phyloP scores from a whole-genome alignment of 2,113 vertebrate species.

The Hippocampus zosterae region DNA sequence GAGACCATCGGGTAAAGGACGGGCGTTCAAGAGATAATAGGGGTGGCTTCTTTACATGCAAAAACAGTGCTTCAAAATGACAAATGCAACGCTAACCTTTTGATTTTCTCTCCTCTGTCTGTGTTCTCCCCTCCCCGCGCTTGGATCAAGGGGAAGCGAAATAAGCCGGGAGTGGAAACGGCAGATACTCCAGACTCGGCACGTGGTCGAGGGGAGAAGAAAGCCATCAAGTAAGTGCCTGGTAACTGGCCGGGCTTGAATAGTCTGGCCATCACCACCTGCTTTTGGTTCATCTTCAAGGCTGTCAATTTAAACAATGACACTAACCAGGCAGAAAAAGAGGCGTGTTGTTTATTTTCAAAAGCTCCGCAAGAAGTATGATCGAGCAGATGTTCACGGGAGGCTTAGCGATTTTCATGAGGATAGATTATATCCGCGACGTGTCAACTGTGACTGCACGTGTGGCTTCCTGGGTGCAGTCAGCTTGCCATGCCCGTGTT shows the following conservation, averaged over 20 bases:
- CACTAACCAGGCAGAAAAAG: slow-evolving; percentile 24
- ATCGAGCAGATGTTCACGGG: slow-evolving; percentile 28
- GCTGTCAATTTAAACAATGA: slow-evolving; percentile 3
- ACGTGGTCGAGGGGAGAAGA: slow-evolving; percentile 92
- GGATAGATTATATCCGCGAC: slow-evolving; percentile 45
- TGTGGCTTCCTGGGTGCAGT: slow-evolving; percentile 36
- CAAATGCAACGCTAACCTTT: slow-evolving; percentile 55
- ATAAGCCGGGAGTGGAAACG: slow-evolving; percentile 91
- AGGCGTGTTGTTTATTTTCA: slow-evolving; percentile 31
- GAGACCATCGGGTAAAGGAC: slow-evolving; percentile 50
- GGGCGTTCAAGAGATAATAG: slow-evolving; percentile 57
- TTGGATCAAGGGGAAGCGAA: slow-evolving; percentile 84
- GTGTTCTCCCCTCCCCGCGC: slow-evolving; percentile 21
- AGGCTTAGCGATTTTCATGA: slow-evolving; percentile 48
- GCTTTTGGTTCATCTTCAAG: slow-evolving; percentile 35
- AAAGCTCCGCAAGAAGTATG: slow-evolving; percentile 19
- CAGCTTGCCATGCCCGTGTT: slow-evolving; percentile 22
- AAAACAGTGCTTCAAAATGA: slow-evolving; percentile 46
- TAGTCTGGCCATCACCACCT: slow-evolving; percentile 50
- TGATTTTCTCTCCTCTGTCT: slow-evolving; percentile 23
- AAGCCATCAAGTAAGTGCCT: slow-evolving; percentile 97
- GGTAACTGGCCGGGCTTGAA: slow-evolving; percentile 51
- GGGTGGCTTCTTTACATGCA: slow-evolving; percentile 36
- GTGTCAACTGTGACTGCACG: slow-evolving; percentile 40
- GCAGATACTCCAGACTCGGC: slow-evolving; percentile 91